Evolutionary conservation across 2,113 vertebrate species (phyloP), one percentile per base, ranked within the genome.

Genomic region (Tachuris rubrigastra): DNA sequence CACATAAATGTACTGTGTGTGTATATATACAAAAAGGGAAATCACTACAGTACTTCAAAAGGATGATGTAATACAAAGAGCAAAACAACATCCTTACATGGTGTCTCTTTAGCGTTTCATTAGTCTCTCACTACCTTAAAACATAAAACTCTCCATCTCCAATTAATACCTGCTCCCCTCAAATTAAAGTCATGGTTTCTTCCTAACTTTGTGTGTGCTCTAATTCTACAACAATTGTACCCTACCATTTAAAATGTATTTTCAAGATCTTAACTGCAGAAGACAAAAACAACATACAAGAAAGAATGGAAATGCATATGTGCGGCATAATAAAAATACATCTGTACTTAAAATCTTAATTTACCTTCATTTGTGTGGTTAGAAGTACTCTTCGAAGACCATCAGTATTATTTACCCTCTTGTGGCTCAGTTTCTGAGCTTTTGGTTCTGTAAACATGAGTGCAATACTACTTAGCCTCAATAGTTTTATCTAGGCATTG

Each of bases 331-430:
- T 66, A 87, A 87, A 96, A 96, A 92, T 14, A 28, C 35, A 92
- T 18, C 39, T 67, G 35, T 41, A 59, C 21, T 31, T 49, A 49
- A 79, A 79, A 85, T 47, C 13, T 49, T 67, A 69, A 94, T 81
- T 96, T 98, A 99, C 99, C 99, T 99, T 99, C 89, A 98, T 96
- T 97, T 99, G 99, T 80, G 99, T 99, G 62, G 98, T 98, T 72
- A 99, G 97, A 53, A 99, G 98, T 44, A 98, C 98, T 98, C 99
- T 98, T 92, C 98, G 98, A 90, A 99, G 97, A 53, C 98, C 96
- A 53, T 98, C 98, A 35, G 97, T 89, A 87, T 98, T 98, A 93
- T 74, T 97, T 83, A 97, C 98, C 91, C 97, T 98, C 95, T 97
- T 98, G 81, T 98, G 98, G 97, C 96, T 98, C 85, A 98, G 95